phyloP scores from a whole-genome alignment of 2,797 vertebrate genomes.

The Aldrovandia affinis region DNA sequence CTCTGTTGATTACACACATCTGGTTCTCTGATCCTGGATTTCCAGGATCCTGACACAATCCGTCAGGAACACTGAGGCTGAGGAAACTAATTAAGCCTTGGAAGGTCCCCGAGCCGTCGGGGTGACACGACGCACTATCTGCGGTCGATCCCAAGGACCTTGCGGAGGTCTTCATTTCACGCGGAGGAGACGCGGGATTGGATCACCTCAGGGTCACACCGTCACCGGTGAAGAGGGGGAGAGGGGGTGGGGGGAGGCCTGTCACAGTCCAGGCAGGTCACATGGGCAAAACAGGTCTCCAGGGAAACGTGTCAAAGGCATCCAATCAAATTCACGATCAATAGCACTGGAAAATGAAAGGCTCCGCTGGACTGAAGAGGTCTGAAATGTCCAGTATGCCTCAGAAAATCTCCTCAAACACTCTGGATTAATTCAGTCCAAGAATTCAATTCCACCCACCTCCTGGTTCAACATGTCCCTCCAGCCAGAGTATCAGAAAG shows the following conservation, averaged over 20 bases:
- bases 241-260: not conserved
- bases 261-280: not conserved
- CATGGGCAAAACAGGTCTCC: not conserved
- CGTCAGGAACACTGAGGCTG: not conserved
- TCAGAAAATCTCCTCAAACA: not conserved
- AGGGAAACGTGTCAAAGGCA: not conserved
- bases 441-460: too few relatives aligned
- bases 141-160: not conserved
- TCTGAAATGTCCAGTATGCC: not conserved
- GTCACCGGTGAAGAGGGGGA: not conserved
- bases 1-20: conserved; percentile 64
- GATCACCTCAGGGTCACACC: not conserved
- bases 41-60: conserved; percentile 13
- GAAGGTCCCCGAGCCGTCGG: not conserved
- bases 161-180: not conserved
- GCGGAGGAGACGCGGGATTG: not conserved
- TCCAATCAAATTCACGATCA: not conserved
- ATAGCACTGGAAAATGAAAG: not conserved
- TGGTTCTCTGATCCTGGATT: conserved; percentile 16
- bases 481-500: not conserved
- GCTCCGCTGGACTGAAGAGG: not conserved
- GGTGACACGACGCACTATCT: not conserved
- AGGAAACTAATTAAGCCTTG: conserved; percentile 7
- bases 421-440: not conserved
- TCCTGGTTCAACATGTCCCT: not conserved